Evolutionary conservation across 1,140 invertebrate species (phyloP).

Genomic region (Drosophila truncata): DNA sequence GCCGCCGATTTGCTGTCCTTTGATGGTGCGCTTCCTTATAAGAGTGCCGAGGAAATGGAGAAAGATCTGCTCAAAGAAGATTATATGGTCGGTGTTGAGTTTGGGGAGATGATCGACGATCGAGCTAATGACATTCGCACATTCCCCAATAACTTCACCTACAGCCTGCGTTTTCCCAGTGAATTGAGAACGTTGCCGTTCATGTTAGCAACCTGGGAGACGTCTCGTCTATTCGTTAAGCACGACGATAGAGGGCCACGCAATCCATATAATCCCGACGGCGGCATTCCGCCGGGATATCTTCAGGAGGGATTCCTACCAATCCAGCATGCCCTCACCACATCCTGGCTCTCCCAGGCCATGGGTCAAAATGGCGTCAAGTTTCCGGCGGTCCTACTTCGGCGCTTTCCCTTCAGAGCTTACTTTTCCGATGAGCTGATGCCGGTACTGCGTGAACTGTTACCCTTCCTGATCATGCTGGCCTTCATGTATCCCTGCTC

Average conservation of each 20-base stretch:
- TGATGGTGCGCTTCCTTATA: slow-evolving; percentile 7
- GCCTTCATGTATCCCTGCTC: slow-evolving; percentile 92
- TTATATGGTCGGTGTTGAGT: slow-evolving; percentile 43
- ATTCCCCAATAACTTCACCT: slow-evolving; percentile 22
- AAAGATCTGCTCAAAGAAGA: slow-evolving; percentile 24
- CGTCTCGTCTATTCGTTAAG: slow-evolving; percentile 33
- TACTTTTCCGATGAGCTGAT: slow-evolving; percentile 90
- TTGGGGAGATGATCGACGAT: background rate
- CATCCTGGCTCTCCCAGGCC: slow-evolving; percentile 62
- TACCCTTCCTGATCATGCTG: slow-evolving; percentile 91
- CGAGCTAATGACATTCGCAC: background rate
- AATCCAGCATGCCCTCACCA: slow-evolving; percentile 87
- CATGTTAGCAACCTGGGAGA: slow-evolving; percentile 45
- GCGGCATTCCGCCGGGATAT: slow-evolving; percentile 86
- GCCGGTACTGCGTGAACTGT: slow-evolving; percentile 88
- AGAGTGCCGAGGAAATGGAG: slow-evolving; percentile 15
- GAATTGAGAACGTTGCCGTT: slow-evolving; percentile 16
- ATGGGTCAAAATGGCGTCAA: background rate
- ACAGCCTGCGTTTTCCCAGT: slow-evolving; percentile 48
- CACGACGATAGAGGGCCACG: slow-evolving; percentile 55
- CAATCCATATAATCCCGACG: slow-evolving; percentile 46
- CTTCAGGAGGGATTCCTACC: slow-evolving; percentile 87
- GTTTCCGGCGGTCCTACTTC: slow-evolving; percentile 54
- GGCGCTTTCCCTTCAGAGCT: slow-evolving; percentile 90
- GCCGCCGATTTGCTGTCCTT: background rate